Evolutionary conservation across 2,888 invertebrate species (phyloP).

Genomic region (Epistrophe eligans): DNA sequence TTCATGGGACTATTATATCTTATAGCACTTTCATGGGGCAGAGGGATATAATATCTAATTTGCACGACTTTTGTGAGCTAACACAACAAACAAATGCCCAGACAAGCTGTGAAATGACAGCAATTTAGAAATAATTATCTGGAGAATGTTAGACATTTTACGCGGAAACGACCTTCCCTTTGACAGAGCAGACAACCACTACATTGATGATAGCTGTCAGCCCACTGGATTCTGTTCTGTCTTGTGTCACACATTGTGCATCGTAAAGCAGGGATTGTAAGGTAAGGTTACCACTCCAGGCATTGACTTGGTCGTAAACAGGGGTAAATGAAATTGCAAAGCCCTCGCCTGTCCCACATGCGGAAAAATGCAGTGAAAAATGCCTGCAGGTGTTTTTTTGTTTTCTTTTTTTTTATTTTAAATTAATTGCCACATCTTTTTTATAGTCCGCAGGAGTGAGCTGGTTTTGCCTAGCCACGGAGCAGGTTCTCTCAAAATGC

Average conservation of each 20-base stretch:
- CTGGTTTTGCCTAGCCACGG: slow-evolving; percentile 27
- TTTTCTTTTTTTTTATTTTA: background rate
- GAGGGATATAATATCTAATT: background rate
- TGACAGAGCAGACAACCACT: slow-evolving; percentile 2
- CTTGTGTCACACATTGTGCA: slow-evolving; percentile 60
- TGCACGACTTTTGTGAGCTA: slow-evolving; percentile 5
- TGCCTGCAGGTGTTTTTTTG: slow-evolving; percentile 22
- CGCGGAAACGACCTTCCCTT: slow-evolving; percentile 36
- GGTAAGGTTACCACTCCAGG: slow-evolving; percentile 28
- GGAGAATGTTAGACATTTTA: slow-evolving; percentile 2
- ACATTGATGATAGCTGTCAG: slow-evolving; percentile 22
- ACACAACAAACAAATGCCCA: slow-evolving; percentile 10
- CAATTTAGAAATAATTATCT: slow-evolving; percentile 32
- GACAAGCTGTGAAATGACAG: slow-evolving; percentile 37
- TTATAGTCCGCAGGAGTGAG: slow-evolving; percentile 6
- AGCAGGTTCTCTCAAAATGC: slow-evolving; percentile 40
- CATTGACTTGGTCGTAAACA: slow-evolving; percentile 6
- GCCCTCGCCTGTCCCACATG: background rate
- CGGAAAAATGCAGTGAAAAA: slow-evolving; percentile 7
- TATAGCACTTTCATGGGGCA: background rate
- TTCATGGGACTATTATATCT: background rate
- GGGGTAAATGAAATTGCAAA: slow-evolving; percentile 16
- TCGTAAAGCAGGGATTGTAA: background rate
- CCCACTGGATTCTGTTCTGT: slow-evolving; percentile 40
- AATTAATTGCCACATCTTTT: slow-evolving; percentile 65